Evolutionary conservation across 2,113 vertebrate genomes (phyloP), one percentile per base, ranked within the genome.

Genomic region (Phrynocephalus versicolor): DNA sequence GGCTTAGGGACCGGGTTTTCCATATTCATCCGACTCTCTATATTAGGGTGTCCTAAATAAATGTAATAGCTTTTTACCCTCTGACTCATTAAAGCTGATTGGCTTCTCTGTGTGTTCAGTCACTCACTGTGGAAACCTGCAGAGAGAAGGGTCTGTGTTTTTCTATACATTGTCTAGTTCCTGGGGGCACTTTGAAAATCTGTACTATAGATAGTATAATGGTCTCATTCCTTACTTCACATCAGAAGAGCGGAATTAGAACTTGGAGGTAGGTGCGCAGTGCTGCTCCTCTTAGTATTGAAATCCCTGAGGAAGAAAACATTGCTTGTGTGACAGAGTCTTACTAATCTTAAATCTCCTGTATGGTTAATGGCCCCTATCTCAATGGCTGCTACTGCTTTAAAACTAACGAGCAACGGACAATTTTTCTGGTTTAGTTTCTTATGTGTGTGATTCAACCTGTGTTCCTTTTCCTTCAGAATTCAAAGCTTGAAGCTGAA

Each of bases 401-500:
- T 89, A 86, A 88, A 81, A 41, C 18, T 81, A 84, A 82, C 25
- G 15, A 89, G 25, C 39, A 77, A 81, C 87, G 71, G 9, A 58
- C 69, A 2, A 78, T 79, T 79, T 6, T 55, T 41, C 5, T 27
- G 35, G 25, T 3, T 5, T 62, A 35, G n/a, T 60, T 81, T 69
- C n/a, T 81, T 69, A 41, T 45, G 15, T 23, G 27, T 89, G 25
- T 87, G 1, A 35, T 84, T 75, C 72, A 86, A 1, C 73, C 93
- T 91, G 45, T 85, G 60, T 87, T 87, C 89, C 3, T 89, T 70
- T 87, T 89, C 90, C 9, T 14, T 80, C 79, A 97, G 96, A 90
- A 84, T 81, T 79, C 93, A 73, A 89, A 89, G 67, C 13, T 91
- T 27, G 93, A 92, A 15, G 84, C 92, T 16, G 92, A 89, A 25